Conservation (phyloP, 1,140 invertebrate species). For the Leucophenga varia region DNA sequence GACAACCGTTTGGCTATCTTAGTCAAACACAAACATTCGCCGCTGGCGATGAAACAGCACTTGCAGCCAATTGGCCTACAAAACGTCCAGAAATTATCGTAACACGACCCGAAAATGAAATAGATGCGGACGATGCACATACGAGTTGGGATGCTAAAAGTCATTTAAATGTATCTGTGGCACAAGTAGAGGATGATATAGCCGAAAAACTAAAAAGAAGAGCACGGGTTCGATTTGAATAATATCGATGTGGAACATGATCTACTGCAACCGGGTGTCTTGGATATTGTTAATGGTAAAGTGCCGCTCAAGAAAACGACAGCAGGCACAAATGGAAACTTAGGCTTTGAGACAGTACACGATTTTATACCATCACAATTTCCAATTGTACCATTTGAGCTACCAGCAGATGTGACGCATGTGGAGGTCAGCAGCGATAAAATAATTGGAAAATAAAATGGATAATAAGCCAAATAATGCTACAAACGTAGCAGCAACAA, state of each 20-base stretch:
- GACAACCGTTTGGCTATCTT: conserved; percentile 61
- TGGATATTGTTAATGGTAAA: conserved; percentile 41
- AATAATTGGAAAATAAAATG: conserved; percentile 3
- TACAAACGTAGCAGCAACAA: background rate
- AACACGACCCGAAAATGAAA: background rate
- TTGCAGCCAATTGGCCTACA: conserved; percentile 33
- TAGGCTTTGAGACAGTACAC: conserved; percentile 31
- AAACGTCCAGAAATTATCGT: conserved; percentile 27
- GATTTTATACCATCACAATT: conserved; percentile 37
- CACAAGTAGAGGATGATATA: conserved; percentile 22
- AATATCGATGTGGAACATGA: conserved; percentile 29
- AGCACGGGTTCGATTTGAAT: conserved; percentile 39
- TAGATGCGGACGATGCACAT: conserved; percentile 4
- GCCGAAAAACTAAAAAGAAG: conserved; percentile 30
- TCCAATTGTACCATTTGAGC: conserved; percentile 39
- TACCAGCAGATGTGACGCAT: conserved; percentile 16
- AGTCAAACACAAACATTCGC: conserved; percentile 32
- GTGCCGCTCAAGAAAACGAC: conserved; percentile 11
- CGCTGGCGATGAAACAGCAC: conserved; percentile 22
- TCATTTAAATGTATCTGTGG: conserved; percentile 42
- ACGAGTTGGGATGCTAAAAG: conserved; percentile 36
- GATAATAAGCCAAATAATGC: background rate
- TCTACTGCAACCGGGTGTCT: conserved; percentile 29
- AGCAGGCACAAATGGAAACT: conserved; percentile 10
- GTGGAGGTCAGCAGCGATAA: conserved; percentile 2